Percentiles rank a stretch among this genome's conserved stretches.
Evolutionary conservation across 2,113 vertebrate species (phyloP).

Genomic region (Ailuropoda melanoleuca): DNA sequence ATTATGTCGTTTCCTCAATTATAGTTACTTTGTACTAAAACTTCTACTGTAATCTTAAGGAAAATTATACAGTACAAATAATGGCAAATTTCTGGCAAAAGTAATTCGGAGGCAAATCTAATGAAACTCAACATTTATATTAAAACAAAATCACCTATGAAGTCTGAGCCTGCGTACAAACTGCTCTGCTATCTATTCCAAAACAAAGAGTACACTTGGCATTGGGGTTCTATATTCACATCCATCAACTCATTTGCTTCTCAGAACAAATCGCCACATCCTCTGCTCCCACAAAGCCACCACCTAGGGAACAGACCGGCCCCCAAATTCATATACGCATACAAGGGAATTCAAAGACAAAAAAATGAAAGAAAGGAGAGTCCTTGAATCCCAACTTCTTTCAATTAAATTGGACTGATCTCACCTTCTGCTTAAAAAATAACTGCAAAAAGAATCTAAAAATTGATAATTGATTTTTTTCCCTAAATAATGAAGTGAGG

Average conservation of each 20-base stretch:
- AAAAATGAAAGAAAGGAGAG: background rate
- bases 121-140: conserved; percentile 2
- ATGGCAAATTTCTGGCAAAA: conserved; percentile 7
- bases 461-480: background rate
- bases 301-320: background rate
- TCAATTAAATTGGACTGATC: background rate
- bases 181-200: background rate
- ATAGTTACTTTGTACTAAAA: conserved; percentile 17
- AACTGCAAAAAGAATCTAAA: background rate
- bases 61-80: conserved; percentile 33
- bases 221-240: background rate
- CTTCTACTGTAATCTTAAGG: conserved; percentile 35
- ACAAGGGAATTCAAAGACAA: background rate
- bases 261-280: background rate
- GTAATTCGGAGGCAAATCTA: background rate
- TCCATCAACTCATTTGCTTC: background rate
- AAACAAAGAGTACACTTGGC: background rate
- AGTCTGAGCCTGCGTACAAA: background rate
- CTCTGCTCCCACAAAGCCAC: background rate
- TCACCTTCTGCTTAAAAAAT: background rate
- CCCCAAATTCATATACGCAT: background rate
- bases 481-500: background rate
- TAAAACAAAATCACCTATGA: background rate
- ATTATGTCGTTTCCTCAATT: background rate
- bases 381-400: background rate